Evolutionary conservation across 1,140 invertebrate genomes (phyloP), one percentile per base, ranked within the genome.

Genomic region (Oscheius sp.): DNA sequence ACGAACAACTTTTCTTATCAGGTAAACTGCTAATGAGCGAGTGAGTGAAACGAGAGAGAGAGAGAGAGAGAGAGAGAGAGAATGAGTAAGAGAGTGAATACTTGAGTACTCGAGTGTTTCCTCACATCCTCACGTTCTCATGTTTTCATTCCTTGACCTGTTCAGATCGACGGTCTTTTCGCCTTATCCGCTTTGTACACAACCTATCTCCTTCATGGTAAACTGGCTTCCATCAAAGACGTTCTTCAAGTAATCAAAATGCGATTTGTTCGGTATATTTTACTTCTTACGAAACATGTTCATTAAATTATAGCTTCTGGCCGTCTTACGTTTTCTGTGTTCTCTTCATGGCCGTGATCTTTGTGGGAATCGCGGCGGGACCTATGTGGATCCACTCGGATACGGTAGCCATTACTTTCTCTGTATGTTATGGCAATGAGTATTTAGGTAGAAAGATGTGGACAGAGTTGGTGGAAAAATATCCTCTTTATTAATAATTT

Each of bases 401-500:
- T 38, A 46, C 42, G 3, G 72, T 76, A 1, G n/a, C n/a, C n/a
- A n/a, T n/a, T n/a, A n/a, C n/a, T n/a, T n/a, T n/a, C n/a, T n/a
- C n/a, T n/a, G n/a, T n/a, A n/a, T n/a, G n/a, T n/a, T n/a, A n/a
- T n/a, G n/a, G n/a, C n/a, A n/a, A n/a, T n/a, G n/a, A n/a, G n/a
- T n/a, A n/a, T n/a, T n/a, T n/a, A n/a, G n/a, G n/a, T n/a, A n/a
- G 63, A 75, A n/a, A 69, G 74, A 2, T 76, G 74, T 31, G 36
- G 36, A 20, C 4, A 35, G 10, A 66, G 49, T 26, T 76, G 69
- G 70, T 76, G 75, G 75, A 76, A 76, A 66, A 74, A 76, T 65
- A 46, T 76, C 15, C 65, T 76, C 2, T 76, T 76, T 59, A 76
- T 76, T 52, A 76, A 76, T 45, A 76, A 76, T 38, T 68, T 73